phyloP scores from a whole-genome alignment of 1,140 invertebrate species.

The Nomia melanderi region DNA sequence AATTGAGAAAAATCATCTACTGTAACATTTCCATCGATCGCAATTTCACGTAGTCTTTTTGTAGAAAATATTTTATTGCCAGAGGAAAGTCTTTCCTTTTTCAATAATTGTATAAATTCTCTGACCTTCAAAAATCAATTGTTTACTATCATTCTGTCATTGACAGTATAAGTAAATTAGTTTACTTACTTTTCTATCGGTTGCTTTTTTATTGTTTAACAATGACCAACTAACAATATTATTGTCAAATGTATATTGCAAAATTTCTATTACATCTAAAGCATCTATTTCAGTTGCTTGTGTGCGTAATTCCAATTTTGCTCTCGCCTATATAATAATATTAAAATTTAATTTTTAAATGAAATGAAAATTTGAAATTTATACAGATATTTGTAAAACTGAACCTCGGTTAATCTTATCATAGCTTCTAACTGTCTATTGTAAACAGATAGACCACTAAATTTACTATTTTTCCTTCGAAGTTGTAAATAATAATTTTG shows the following conservation, averaged over 20 bases:
- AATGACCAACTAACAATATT: not conserved
- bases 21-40: conserved; percentile 84
- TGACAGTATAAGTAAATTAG: conserved; percentile 27
- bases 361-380: conserved; percentile 1
- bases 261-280: conserved; percentile 91
- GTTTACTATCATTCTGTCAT: not conserved
- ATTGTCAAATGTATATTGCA: conserved; percentile 85
- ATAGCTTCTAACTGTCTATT: conserved; percentile 93
- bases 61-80: conserved; percentile 87
- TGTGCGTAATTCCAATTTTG: conserved; percentile 91
- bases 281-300: conserved; percentile 91
- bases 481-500: conserved; percentile 93
- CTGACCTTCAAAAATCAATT: conserved; percentile 84
- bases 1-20: conserved; percentile 84
- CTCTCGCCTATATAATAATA: conserved; percentile 85
- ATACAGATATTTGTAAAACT: not conserved
- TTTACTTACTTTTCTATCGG: conserved; percentile 83
- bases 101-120: conserved; percentile 87
- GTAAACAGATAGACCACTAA: conserved; percentile 88
- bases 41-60: conserved; percentile 88
- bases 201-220: conserved; percentile 85
- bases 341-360: conserved; percentile 7
- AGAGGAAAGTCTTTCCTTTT: conserved; percentile 83
- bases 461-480: conserved; percentile 83
- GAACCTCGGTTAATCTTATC: conserved; percentile 91